Conservation (phyloP, 2,113 vertebrate species). For the Cryptomyrus ogoouensis region DNA sequence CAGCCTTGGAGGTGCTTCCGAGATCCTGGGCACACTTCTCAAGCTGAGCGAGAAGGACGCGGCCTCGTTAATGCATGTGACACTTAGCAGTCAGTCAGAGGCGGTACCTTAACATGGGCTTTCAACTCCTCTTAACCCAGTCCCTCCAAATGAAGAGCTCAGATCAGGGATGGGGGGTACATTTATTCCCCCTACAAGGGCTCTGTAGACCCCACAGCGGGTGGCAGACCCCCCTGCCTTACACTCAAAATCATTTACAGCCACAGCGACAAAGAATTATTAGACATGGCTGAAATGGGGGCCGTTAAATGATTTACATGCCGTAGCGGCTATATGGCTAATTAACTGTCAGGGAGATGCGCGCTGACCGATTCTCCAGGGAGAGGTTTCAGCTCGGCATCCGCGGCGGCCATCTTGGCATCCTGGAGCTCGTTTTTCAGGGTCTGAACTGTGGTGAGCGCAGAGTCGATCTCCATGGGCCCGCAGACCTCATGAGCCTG, state of each 20-base stretch:
- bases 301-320: not conserved
- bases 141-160: not conserved
- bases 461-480: slow-evolving; percentile 95
- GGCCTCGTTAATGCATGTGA: not conserved
- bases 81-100: not conserved
- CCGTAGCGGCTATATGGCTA: not conserved
- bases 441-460: slow-evolving; percentile 84
- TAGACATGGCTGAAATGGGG: not conserved
- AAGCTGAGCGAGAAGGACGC: slow-evolving; percentile 58
- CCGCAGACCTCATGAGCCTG: slow-evolving; percentile 96
- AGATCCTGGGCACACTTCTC: slow-evolving; percentile 97
- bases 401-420: slow-evolving; percentile 85
- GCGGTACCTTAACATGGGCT: not conserved
- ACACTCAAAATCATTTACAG: not conserved
- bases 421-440: slow-evolving; percentile 91
- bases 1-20: slow-evolving; percentile 93
- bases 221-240: not conserved
- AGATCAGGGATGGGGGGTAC: not conserved
- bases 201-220: not conserved
- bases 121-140: not conserved
- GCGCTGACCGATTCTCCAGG: slow-evolving; percentile 85
- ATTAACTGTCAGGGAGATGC: not conserved
- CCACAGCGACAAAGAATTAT: not conserved
- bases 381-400: slow-evolving; percentile 87
- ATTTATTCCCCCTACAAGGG: not conserved